Conservation (phyloP, 2,888 invertebrate species). For the Listrodromus nycthemerus region DNA sequence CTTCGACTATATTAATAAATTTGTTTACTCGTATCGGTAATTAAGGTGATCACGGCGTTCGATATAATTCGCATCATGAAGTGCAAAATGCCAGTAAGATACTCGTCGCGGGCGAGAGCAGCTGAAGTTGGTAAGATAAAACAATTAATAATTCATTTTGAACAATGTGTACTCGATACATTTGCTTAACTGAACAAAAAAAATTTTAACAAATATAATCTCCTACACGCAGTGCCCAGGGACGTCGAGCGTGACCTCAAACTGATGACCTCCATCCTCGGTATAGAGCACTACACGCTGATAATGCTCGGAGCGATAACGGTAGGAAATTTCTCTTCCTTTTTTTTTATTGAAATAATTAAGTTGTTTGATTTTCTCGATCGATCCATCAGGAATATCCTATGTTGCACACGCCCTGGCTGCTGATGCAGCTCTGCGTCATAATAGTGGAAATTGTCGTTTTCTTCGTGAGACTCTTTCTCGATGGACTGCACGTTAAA, state of each 20-base stretch:
- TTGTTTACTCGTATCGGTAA: slow-evolving; percentile 6
- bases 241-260: slow-evolving; percentile 81
- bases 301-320: slow-evolving; percentile 82
- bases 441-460: slow-evolving; percentile 80
- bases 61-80: slow-evolving; percentile 80
- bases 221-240: slow-evolving; percentile 73
- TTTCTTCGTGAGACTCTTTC: slow-evolving; percentile 79
- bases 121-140: slow-evolving; percentile 72
- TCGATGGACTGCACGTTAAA: slow-evolving; percentile 81
- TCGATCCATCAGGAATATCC: slow-evolving; percentile 78
- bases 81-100: slow-evolving; percentile 72
- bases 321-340: slow-evolving; percentile 68
- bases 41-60: slow-evolving; percentile 79
- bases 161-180: too few relatives aligned
- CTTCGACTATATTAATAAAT: not conserved
- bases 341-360: slow-evolving; percentile 9
- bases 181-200: not conserved
- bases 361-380: not conserved
- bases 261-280: slow-evolving; percentile 82
- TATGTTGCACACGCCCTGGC: slow-evolving; percentile 82
- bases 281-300: slow-evolving; percentile 82
- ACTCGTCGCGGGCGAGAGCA: slow-evolving; percentile 63
- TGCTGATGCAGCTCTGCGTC: slow-evolving; percentile 82
- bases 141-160: not conserved
- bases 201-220: slow-evolving; percentile 5